Conservation (phyloP, 2,113 vertebrate species). For the Alexandromys fortis region DNA sequence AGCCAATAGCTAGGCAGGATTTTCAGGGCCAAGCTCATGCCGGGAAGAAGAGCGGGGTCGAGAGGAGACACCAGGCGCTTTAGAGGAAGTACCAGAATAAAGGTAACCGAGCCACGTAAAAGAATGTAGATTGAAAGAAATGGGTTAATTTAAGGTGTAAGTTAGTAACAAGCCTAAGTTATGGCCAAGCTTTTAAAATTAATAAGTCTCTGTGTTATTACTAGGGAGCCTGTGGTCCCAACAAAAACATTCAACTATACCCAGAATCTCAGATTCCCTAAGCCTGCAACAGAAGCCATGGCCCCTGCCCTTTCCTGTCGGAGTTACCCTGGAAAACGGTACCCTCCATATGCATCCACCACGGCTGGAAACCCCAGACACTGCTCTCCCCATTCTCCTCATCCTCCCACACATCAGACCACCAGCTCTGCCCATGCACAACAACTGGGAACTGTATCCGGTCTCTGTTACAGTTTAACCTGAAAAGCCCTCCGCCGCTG, state of each 20-base stretch:
- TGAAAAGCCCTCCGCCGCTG: neutral
- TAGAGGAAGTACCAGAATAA: neutral
- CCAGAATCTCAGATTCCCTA: neutral
- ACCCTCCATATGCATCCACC: neutral
- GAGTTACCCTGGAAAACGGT: neutral
- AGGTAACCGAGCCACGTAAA: neutral
- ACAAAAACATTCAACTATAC: neutral
- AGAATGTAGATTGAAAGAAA: neutral
- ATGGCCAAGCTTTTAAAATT: neutral
- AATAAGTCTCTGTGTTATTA: neutral
- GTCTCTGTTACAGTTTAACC: neutral
- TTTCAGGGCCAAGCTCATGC: neutral
- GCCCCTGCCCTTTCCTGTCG: neutral
- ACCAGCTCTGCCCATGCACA: neutral
- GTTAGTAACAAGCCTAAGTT: neutral
- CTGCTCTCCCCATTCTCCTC: neutral
- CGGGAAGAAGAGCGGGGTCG: neutral
- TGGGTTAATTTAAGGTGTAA: neutral
- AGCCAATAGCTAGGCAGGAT: neutral
- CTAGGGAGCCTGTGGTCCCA: neutral
- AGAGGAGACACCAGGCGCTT: neutral
- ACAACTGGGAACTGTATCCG: no score
- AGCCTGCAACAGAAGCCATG: fast-evolving
- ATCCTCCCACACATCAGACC: no score
- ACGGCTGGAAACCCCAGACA: neutral